Conservation (phyloP, 2,113 vertebrate species). For the Bubo blakistoni region DNA sequence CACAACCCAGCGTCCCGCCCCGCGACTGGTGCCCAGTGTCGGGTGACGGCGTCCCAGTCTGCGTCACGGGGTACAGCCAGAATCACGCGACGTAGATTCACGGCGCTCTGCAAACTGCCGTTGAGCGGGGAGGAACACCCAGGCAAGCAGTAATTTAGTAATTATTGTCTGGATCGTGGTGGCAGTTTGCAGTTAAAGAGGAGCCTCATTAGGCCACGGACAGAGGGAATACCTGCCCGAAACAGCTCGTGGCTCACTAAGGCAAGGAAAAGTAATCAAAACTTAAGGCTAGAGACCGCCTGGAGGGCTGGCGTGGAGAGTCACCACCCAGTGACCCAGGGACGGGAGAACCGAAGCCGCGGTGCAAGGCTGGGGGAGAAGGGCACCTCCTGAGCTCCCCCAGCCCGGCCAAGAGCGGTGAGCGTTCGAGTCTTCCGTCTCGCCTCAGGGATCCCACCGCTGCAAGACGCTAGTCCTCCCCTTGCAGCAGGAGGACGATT, state of each 20-base stretch:
- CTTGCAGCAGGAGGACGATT: background rate
- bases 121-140: background rate
- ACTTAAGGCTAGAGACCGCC: too few species aligned
- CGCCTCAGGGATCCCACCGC: background rate
- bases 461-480: too few species aligned
- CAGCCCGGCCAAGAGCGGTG: background rate
- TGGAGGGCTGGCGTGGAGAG: background rate
- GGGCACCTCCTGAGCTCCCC: background rate
- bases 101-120: background rate
- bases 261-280: background rate
- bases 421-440: background rate
- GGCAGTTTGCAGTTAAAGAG: background rate
- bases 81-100: accelerated
- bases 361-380: background rate
- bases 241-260: background rate
- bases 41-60: background rate
- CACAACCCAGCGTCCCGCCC: background rate
- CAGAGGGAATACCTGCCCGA: background rate
- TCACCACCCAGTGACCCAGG: too few species aligned
- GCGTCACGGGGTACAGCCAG: background rate
- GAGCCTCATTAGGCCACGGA: background rate
- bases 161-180: background rate
- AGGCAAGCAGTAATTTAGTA: background rate
- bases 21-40: background rate
- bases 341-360: background rate